Evolutionary conservation across 1,140 invertebrate species (phyloP).

Genomic region (Heterodera schachtii): DNA sequence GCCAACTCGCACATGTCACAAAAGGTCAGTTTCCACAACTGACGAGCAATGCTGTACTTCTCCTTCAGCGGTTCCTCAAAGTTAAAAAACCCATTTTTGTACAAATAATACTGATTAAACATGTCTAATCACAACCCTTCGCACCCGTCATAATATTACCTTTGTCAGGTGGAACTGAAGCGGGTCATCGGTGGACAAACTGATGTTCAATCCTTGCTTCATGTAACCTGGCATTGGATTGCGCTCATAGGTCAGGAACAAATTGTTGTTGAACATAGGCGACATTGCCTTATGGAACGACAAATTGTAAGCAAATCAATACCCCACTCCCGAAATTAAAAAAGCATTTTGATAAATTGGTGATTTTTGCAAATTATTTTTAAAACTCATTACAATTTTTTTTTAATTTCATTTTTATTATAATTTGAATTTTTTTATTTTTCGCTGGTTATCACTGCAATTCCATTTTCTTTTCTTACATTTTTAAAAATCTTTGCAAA

Average conservation of each 20-base stretch:
- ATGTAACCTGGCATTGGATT: constrained; percentile 97
- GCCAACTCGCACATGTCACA: constrained; percentile 99
- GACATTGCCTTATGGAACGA: constrained; percentile 77
- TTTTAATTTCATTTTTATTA: neutral
- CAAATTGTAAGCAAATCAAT: too few species aligned
- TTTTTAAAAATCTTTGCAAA: too few species aligned
- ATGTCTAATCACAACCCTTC: too few species aligned
- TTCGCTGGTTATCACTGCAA: too few species aligned
- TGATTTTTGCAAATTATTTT: too few species aligned
- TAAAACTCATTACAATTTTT: too few species aligned
- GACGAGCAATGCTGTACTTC: constrained; percentile 97
- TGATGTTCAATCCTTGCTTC: constrained; percentile 87
- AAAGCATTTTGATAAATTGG: too few species aligned
- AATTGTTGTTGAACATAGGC: constrained; percentile 94
- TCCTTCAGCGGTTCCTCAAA: constrained; percentile 94
- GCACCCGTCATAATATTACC: neutral
- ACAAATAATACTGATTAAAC: neutral
- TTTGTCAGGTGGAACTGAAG: constrained; percentile 99
- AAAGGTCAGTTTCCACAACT: constrained; percentile 71
- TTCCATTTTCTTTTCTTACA: too few species aligned
- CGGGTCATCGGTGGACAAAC: constrained; percentile 95
- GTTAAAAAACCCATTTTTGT: neutral
- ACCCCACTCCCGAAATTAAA: too few species aligned
- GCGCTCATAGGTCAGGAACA: constrained; percentile 97
- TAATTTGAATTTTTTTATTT: neutral